Conservation (phyloP, 1,140 invertebrate genomes). For the Apis cerana region DNA sequence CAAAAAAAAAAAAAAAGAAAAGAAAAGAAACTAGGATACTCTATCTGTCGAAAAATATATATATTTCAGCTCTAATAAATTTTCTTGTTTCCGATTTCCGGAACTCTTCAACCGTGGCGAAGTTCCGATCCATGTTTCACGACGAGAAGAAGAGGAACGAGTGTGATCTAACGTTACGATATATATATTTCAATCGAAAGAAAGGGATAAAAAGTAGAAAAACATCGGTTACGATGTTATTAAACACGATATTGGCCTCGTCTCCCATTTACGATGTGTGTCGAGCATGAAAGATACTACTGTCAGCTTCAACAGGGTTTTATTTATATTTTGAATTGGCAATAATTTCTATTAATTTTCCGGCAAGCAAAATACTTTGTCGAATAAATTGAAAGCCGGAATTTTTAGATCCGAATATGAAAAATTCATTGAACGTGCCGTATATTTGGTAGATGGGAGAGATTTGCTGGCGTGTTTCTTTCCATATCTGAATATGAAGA, state of each 20-base stretch:
- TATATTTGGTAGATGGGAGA: too few species aligned
- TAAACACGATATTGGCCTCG: background rate
- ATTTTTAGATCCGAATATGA: background rate
- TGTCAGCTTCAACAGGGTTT: background rate
- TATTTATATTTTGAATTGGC: too few species aligned
- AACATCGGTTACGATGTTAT: constrained; percentile 1
- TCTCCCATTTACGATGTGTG: constrained; percentile 1
- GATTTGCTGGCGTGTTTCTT: too few species aligned
- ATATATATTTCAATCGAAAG: background rate
- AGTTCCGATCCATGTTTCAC: background rate
- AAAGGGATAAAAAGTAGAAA: background rate
- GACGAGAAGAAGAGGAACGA: background rate
- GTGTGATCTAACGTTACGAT: background rate
- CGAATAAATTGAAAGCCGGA: background rate
- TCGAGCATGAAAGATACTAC: background rate
- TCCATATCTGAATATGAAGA: too few species aligned
- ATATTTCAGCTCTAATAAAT: constrained; percentile 29
- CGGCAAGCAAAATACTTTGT: background rate
- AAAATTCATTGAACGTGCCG: background rate
- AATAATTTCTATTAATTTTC: constrained; percentile 18
- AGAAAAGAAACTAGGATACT: too few species aligned
- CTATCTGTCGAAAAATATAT: background rate
- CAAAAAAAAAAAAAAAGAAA: too few species aligned
- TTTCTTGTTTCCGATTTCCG: background rate
- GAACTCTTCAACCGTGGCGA: background rate